Base-by-base conservation (phyloP, 2,888 invertebrate species). In the Thereva unica region DNA sequence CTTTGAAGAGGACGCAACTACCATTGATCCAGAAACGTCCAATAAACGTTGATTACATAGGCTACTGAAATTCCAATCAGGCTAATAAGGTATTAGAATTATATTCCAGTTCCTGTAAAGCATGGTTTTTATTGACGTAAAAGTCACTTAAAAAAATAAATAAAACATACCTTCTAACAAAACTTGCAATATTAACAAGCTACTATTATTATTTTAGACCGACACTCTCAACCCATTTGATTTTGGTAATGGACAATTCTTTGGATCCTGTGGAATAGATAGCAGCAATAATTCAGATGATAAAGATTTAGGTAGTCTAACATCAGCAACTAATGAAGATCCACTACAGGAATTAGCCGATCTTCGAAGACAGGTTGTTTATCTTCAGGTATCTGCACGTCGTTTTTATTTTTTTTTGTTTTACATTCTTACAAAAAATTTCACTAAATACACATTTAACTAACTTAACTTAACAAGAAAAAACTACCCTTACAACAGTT, bases 201-300 rank as follows among this genome's bases (percentile, higher is more conserved):
- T 47, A 9, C 5, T 23, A 6, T 59, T 10, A 38, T 34, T 41
- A 6, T 71, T 82, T 7, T 83, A 92, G 92, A 89, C 90, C 79
- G 91, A 92, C 84, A 90, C 91, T 87, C 89, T 90, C 87, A 91
- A 91, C 88, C 91, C 91, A 86, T 91, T 92, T 85, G 88, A 90
- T 78, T 87, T 82, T 71, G 82, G 85, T 82, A 87, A 88, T 85
- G 87, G 87, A 83, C 85, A 86, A 82, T 85, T 86, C 82, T 86
- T 85, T 78, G 77, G 76, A 67, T 75, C 78, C 71, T 79, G 78
- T 59, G 78, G 85, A 49, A 3, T 63, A 7, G 64, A 64, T 12
- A 45, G 37, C 37, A 45, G 42, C 44, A 34, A 49, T 40, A 40
- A 37, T 37, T 54, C 70, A 12, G 72, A 71, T 72, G 79, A 80